Evolutionary conservation across 64 coral and sea anemone genomes (phyloP), one percentile per base, ranked within the genome.

Genomic region (Pachyseris speciosa): DNA sequence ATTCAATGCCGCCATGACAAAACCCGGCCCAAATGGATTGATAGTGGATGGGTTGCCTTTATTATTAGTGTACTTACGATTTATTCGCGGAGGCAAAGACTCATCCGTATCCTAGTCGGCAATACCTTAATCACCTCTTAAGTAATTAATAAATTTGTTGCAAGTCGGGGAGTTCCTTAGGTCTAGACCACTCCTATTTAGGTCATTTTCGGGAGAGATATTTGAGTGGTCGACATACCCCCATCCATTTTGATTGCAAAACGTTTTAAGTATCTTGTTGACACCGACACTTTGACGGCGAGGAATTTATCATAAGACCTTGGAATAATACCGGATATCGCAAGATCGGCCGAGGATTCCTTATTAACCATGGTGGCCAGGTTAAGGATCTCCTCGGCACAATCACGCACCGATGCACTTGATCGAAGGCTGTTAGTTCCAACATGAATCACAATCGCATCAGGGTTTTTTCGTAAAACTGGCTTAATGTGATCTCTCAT

Each of bases 81-180:
- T 55, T 41, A 64, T 83, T 60, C 6, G 36, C 79, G 42, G 27
- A 64, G 43, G 34, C 57, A 83, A 39, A 13, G 42, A 33, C 34
- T 64, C 86, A 77, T 88, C 86, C 20, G 70, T 59, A 34, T 88
- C 86, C 86, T 50, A 75, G 69, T 37, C 49, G 86, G 86, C 86
- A 75, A 77, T 40, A 64, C 42, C 60, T 58, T 90, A 79, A 76
- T 80, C 15, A 36, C n/a, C 67, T 88, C 28, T 29, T 49, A 57
- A 78, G 12, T 25, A 37, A 78, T 70, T 70, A 36, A 70, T 36
- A 78, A 78, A 78, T 50, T 78, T 34, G 42, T 78, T 78, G 74
- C 74, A 78, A 57, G 50, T 27, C 74, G 30, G 74, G 42, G n/a
- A 57, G 42, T 57, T 57, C 67, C 38, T 50, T 29, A 89, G 73